Evolutionary conservation across 2,888 invertebrate genomes (phyloP).

Genomic region (Achlya flavicornis): DNA sequence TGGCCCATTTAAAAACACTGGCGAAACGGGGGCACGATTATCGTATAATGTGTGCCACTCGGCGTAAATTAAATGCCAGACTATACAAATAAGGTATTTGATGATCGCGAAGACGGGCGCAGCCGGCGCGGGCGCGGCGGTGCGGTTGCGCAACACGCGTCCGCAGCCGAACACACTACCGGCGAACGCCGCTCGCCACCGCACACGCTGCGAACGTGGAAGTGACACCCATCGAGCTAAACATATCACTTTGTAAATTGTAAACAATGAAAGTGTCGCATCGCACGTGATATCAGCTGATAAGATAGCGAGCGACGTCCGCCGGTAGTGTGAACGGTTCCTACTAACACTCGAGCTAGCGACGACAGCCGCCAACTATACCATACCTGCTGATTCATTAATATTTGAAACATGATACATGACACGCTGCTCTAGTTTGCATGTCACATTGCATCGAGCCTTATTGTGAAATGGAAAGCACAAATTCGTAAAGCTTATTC

Average conservation of each 20-base stretch:
- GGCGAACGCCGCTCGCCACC: background rate
- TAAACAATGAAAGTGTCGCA: background rate
- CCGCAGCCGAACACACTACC: constrained; percentile 1
- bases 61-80: constrained; percentile 8
- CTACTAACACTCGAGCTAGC: background rate
- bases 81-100: constrained; percentile 17
- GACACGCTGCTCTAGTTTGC: background rate
- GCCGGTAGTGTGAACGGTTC: background rate
- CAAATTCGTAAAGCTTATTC: background rate
- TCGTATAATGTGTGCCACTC: constrained; percentile 4
- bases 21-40: background rate
- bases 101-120: background rate
- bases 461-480: background rate
- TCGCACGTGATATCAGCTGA: background rate
- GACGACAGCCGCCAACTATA: background rate
- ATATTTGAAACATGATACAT: background rate
- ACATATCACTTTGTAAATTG: background rate
- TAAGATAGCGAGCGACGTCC: background rate
- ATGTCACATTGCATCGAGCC: background rate
- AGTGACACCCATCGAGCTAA: constrained; percentile 5
- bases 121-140: constrained; percentile 13
- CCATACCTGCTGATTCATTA: background rate
- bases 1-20: background rate
- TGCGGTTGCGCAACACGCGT: background rate
- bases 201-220: background rate